These are phyloP conservation scores for Microctonus brassicae DNA, from an alignment of 2,888 invertebrate genomes.

Conservation along the genomic window DNA sequence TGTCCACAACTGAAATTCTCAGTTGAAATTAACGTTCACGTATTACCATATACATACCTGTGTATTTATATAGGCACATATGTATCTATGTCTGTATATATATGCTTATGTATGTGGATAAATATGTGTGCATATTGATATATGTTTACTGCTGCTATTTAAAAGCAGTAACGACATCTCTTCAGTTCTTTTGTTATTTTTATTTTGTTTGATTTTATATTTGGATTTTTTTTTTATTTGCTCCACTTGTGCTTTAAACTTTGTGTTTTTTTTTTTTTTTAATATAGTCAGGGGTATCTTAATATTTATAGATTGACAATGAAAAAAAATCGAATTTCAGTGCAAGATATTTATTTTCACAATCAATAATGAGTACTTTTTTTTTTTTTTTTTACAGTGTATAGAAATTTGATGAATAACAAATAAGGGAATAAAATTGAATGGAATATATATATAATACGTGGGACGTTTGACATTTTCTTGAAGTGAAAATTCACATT, in stretches of 20 bases:
- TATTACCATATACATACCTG: constrained; percentile 17
- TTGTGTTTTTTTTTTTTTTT: no score
- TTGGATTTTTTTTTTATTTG: background rate
- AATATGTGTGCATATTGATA: background rate
- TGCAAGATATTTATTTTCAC: no score
- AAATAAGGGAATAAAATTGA: background rate
- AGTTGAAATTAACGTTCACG: constrained; percentile 16
- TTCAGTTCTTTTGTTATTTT: background rate
- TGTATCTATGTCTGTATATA: no score
- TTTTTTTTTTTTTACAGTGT: background rate
- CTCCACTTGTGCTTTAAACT: constrained; percentile 18
- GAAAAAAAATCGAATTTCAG: no score
- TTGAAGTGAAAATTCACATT: background rate
- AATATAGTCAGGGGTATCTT: no score
- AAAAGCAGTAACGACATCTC: constrained; percentile 7
- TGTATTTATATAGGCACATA: background rate
- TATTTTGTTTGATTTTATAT: constrained; percentile 7
- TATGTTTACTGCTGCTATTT: background rate
- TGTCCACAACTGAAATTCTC: constrained; percentile 10
- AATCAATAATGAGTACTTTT: background rate
- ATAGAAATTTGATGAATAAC: background rate
- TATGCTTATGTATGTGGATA: background rate
- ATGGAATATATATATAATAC: background rate
- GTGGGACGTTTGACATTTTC: constrained; percentile 17
- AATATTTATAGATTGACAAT: no score